Evolutionary conservation across 2,888 invertebrate species (phyloP), one percentile per base, ranked within the genome.

Genomic region (Caradrina clavipalpis): DNA sequence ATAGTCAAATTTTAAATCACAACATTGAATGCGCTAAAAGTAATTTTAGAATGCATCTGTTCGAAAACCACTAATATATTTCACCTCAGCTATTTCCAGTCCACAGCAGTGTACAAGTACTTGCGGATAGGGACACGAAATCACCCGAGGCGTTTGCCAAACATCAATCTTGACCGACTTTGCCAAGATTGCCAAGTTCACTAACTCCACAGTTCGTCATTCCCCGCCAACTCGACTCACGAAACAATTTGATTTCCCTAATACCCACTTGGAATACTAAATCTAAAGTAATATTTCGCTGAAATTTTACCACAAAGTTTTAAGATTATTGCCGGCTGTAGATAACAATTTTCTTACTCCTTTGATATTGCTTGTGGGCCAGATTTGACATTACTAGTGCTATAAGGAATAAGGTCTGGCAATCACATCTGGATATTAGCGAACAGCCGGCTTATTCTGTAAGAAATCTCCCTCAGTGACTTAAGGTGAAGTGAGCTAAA

Each of bases 181-280:
- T 63, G 57, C 77, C 74, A 80, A 86, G 86, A 86, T 88, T 87
- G 82, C 76, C 80, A 86, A 90, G 86, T 88, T 86, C 82, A 71
- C 82, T 79, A 88, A 89, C 84, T 89, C 81, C 68, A 66, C 71
- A 85, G 86, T 85, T 82, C 83, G 82, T 86, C 86, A 87, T 82
- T 84, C 76, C 66, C 56, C 70, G 80, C 80, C 81, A 85, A 86
- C 86, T 88, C 84, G 81, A 79, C 82, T 80, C 73, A 85, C 81
- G 75, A 85, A 86, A 89, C 86, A 88, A 87, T 89, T 87, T 86
- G 85, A 89, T 90, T 89, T 87, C 76, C 79, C 78, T 82, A 85
- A 85, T 84, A 84, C 84, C 80, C 74, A 66, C 73, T 71, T 76
- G 70, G 88, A 86, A 87, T 88, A 84, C 72, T 78, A 76, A 87